These are phyloP conservation scores for Odontamblyopus lacepedii DNA, from an alignment of 2,797 vertebrate species.

Conservation along the genomic window DNA sequence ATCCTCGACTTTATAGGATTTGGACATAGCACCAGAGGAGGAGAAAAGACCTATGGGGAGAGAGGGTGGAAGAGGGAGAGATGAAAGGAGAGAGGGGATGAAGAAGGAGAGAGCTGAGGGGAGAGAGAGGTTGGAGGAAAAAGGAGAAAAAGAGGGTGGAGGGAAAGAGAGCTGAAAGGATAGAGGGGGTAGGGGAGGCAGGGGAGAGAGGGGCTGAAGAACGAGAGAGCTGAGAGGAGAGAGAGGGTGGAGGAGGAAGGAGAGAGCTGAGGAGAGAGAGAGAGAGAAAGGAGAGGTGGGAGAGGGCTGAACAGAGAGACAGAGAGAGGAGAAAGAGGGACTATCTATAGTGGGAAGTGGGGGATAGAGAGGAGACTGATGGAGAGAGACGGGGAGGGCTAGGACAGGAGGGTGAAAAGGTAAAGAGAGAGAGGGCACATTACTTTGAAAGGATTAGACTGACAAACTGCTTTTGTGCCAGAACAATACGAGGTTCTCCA, in stretches of 20 bases:
- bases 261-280: background rate
- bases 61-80: background rate
- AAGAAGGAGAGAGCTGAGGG: background rate
- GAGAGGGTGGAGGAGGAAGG: too few relatives aligned
- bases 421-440: slow-evolving; percentile 27
- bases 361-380: background rate
- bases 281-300: background rate
- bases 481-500: background rate
- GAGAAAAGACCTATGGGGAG: background rate
- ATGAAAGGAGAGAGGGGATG: background rate
- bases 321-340: background rate
- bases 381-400: background rate
- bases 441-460: slow-evolving; percentile 26
- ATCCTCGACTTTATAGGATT: slow-evolving; percentile 42
- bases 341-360: background rate
- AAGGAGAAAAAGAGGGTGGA: background rate
- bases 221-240: background rate
- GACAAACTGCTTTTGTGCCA: slow-evolving; percentile 4
- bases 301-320: background rate
- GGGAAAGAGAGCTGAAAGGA: background rate
- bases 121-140: background rate
- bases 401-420: background rate
- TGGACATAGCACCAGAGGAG: slow-evolving; percentile 48
- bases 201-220: too few relatives aligned
- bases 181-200: background rate